Base-by-base conservation (phyloP, 2,113 vertebrate genomes). In the Silurus meridionalis region DNA sequence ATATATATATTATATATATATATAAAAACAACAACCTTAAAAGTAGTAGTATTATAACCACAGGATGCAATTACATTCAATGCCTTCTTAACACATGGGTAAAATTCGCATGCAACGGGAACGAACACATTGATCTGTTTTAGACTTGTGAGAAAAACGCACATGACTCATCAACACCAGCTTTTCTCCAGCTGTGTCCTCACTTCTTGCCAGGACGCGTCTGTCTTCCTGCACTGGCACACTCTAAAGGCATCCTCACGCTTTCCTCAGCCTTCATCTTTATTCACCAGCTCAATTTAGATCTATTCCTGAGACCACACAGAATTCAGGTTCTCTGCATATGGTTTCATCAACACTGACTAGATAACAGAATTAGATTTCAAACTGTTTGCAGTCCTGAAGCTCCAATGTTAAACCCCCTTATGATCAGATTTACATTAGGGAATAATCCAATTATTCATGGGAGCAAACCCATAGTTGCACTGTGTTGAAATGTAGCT, bases 101-200 rank as follows among this genome's bases (percentile, higher is more conserved):
- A 60, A 58, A 10, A 58, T 58, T 60, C 8, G 2, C 8, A 19
- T 23, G 6, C 6, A 2, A 71, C 8, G 9, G 17, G 9, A 46
- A 83, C 9, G 2, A 83, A 60, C 82, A 82, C 50, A 48, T 58
- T 46, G 23, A 57, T 71, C 23, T 57, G 17, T 9, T 53, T 55
- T 25, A 72, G n/a, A 37, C 37, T 37, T 37, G 37, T 37, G 37
- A 37, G 37, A 37, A 58, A 58, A 83, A 88, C 8, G 80, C 82
- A 83, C 63, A 89, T 82, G 61, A 82, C 6, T 15, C 60, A 80
- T 58, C 37, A 86, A 87, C 90, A 91, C 89, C 25, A 58, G 11
- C 19, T 0, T 2, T 85, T 87, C 88, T 87, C 80, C 67, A n/a
- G 87, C 85, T 84, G 52, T 53, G 66, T 61, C 23, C 78, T 28